Percentiles rank a stretch among this genome's conserved stretches.
Evolutionary conservation across 2,113 vertebrate species (phyloP).

Genomic region (Labeo rohita): DNA sequence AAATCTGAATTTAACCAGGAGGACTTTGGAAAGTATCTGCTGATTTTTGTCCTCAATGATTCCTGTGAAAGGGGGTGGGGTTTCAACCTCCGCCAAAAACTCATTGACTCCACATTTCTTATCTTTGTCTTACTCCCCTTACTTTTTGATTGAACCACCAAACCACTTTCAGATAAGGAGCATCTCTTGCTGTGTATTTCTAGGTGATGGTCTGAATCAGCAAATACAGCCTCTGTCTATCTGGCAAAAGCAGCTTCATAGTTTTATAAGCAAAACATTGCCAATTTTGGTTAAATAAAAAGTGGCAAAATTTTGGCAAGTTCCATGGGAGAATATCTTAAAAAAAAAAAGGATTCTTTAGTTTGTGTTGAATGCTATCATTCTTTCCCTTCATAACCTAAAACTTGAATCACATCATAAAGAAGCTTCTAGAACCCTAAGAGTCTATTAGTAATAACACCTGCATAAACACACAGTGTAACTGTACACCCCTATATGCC

Average conservation of each 20-base stretch:
- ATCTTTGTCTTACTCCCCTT: background rate
- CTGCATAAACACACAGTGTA: background rate
- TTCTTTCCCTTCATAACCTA: background rate
- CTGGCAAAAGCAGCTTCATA: background rate
- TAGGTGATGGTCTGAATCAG: background rate
- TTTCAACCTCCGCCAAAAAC: background rate
- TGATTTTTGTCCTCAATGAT: background rate
- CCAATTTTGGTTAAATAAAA: constrained; percentile 13
- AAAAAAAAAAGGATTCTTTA: background rate
- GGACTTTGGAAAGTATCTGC: background rate
- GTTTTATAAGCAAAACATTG: background rate
- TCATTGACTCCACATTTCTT: background rate
- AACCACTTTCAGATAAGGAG: constrained; percentile 18
- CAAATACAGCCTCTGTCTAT: background rate
- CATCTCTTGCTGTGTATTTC: background rate
- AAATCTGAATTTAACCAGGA: background rate
- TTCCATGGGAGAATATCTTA: background rate
- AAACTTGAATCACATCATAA: background rate
- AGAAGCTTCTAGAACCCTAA: background rate
- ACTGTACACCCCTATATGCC: background rate
- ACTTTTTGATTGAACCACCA: constrained; percentile 12
- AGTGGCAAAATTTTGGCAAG: background rate
- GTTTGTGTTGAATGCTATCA: background rate
- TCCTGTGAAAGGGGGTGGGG: background rate
- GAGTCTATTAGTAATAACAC: background rate